Evolutionary conservation across 2,797 vertebrate genomes (phyloP).

Genomic region (Eulemur mongoz): DNA sequence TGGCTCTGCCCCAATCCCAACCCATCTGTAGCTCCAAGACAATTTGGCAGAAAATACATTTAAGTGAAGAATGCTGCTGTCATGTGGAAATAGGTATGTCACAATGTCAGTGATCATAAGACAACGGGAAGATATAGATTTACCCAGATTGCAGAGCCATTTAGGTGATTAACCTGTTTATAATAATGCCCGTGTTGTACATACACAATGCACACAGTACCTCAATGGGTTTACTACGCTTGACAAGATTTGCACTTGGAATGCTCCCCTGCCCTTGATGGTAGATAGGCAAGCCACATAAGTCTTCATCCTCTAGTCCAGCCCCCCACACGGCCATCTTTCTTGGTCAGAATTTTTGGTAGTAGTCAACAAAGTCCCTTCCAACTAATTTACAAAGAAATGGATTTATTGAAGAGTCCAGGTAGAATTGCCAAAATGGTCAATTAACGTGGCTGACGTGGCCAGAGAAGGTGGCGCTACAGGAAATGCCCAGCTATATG

Average conservation of each 20-base stretch:
- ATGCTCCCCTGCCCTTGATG: rapidly evolving
- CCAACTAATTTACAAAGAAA: neutral
- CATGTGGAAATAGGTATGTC: neutral
- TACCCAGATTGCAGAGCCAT: neutral
- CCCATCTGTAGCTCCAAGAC: neutral
- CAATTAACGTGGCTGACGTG: rapidly evolving
- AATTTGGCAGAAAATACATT: neutral
- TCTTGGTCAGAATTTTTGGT: neutral
- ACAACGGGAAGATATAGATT: neutral
- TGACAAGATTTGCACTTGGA: neutral
- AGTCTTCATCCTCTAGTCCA: neutral
- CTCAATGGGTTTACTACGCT: too few species aligned
- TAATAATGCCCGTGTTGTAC: too few species aligned
- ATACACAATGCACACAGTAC: rapidly evolving
- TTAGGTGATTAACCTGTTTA: neutral
- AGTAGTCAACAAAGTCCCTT: neutral
- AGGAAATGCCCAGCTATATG: neutral
- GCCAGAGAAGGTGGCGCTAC: neutral
- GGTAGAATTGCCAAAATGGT: neutral
- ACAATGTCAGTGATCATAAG: neutral
- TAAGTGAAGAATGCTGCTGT: neutral
- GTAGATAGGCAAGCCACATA: neutral
- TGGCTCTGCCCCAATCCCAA: neutral
- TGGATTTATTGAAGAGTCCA: neutral
- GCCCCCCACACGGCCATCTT: neutral